These are phyloP conservation scores for Lymantria dispar DNA, from an alignment of 2,888 invertebrate genomes.

Conservation along the genomic window DNA sequence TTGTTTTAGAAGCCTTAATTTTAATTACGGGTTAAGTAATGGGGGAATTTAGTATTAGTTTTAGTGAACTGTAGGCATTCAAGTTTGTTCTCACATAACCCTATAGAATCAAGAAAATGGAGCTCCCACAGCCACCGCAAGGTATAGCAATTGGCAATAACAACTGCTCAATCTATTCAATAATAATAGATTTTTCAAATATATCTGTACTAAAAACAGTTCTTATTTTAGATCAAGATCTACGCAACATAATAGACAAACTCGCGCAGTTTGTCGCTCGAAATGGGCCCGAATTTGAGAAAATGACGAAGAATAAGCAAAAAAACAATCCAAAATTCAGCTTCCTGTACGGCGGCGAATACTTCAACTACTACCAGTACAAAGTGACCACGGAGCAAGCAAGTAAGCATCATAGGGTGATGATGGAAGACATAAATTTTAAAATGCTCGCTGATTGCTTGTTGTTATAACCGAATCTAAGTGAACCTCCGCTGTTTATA, in stretches of 20 bases:
- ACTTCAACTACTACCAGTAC: conserved; percentile 97
- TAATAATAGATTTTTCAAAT: not conserved
- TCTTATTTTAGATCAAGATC: conserved; percentile 89
- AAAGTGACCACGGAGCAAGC: conserved; percentile 97
- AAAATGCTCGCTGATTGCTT: conserved; percentile 67
- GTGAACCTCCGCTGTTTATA: conserved; percentile 84
- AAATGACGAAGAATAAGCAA: conserved; percentile 99
- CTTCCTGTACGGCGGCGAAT: conserved; percentile 98
- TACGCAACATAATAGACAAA: conserved; percentile 98
- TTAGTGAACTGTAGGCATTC: conserved; percentile 9
- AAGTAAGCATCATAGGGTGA: conserved; percentile 85
- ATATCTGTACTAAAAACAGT: conserved; percentile 5
- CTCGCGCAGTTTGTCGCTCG: conserved; percentile 99
- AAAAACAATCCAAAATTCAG: conserved; percentile 98
- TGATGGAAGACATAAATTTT: conserved; percentile 49
- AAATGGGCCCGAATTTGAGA: conserved; percentile 99
- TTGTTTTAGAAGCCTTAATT: conserved; percentile 4
- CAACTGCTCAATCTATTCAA: not conserved
- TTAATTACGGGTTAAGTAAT: conserved; percentile 18
- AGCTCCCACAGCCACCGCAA: conserved; percentile 83
- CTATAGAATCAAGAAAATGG: conserved; percentile 70
- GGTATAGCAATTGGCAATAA: conserved; percentile 57
- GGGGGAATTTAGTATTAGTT: conserved; percentile 4
- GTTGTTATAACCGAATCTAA: conserved; percentile 73
- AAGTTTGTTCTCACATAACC: conserved; percentile 50